phyloP scores from a whole-genome alignment of 2,888 invertebrate genomes.

The Morinoia aosen region DNA sequence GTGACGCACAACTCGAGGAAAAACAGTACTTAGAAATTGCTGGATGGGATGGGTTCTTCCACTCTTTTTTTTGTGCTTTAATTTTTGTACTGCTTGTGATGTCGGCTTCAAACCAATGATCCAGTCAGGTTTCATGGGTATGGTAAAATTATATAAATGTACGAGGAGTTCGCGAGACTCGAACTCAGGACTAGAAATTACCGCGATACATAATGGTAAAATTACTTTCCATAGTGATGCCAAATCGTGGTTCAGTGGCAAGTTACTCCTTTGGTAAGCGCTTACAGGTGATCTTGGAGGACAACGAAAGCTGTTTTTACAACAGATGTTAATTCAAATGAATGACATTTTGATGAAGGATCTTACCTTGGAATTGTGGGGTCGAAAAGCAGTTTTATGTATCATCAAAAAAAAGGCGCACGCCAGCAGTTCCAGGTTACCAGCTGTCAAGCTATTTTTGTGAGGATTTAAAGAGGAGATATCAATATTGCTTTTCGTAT shows the following conservation, averaged over 20 bases:
- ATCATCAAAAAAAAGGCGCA: neutral
- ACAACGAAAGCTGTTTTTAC: neutral
- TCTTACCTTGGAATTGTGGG: too few relatives aligned
- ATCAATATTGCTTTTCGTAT: too few relatives aligned
- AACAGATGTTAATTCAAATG: neutral
- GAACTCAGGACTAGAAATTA: too few relatives aligned
- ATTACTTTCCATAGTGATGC: neutral
- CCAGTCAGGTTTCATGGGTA: neutral
- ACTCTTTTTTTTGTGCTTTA: neutral
- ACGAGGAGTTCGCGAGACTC: too few relatives aligned
- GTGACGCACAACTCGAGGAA: too few relatives aligned
- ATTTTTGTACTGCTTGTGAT: neutral
- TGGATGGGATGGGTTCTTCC: neutral
- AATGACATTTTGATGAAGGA: neutral
- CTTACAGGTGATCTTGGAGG: neutral
- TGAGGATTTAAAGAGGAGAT: too few relatives aligned
- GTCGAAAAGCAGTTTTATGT: neutral
- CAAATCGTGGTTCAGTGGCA: neutral
- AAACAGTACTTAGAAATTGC: neutral
- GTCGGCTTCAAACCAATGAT: neutral
- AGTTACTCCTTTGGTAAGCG: neutral
- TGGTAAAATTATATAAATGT: neutral
- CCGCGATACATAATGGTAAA: too few relatives aligned
- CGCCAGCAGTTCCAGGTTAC: neutral
- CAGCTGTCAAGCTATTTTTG: too few relatives aligned